phyloP scores from a whole-genome alignment of 2,888 invertebrate species.

The Oeneis ivallda region DNA sequence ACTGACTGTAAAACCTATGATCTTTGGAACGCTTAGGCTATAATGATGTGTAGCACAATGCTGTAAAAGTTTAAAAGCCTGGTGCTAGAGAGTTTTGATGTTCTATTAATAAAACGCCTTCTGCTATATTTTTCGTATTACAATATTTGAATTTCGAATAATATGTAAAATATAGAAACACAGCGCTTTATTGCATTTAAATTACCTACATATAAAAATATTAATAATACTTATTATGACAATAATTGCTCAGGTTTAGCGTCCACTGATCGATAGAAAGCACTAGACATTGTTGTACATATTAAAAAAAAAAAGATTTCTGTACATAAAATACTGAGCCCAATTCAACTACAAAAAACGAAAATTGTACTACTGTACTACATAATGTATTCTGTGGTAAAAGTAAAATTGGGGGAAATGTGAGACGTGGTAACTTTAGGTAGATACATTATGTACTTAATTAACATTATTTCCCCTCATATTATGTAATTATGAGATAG shows the following conservation, averaged over 20 bases:
- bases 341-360: no score
- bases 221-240: constrained; percentile 44
- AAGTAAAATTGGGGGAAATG: neutral
- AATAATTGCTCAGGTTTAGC: constrained; percentile 35
- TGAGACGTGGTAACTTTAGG: neutral
- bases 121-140: neutral
- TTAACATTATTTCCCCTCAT: neutral
- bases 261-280: constrained; percentile 7
- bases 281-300: no score
- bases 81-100: neutral
- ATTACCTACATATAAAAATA: neutral
- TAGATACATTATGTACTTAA: neutral
- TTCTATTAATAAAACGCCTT: neutral
- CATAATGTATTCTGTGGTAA: no score
- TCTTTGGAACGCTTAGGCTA: no score
- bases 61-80: neutral
- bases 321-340: no score
- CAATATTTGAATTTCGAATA: neutral
- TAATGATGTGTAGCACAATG: no score
- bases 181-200: neutral
- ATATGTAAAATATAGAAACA: no score
- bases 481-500: no score
- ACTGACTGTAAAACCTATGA: no score
- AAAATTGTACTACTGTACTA: no score
- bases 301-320: no score